These are phyloP conservation scores for Zaprionus nigranus DNA, from an alignment of 1,140 invertebrate genomes.

Conservation along the genomic window DNA sequence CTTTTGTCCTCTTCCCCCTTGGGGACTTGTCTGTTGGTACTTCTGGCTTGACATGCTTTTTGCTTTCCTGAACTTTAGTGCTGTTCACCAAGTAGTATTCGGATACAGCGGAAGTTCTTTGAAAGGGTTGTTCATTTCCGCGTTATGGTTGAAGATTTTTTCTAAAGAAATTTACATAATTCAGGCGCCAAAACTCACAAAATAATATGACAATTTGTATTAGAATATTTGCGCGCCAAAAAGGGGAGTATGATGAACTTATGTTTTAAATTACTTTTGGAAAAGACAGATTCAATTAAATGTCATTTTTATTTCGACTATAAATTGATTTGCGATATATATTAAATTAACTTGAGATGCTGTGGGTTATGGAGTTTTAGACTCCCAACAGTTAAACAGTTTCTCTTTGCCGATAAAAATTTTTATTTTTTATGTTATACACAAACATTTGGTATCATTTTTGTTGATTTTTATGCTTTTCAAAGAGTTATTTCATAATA, in stretches of 20 bases:
- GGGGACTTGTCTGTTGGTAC: constrained; percentile 59
- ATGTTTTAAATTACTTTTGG: neutral
- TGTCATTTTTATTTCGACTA: neutral
- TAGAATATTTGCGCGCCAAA: constrained; percentile 58
- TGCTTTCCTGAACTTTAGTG: constrained; percentile 77
- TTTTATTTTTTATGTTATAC: too few species aligned
- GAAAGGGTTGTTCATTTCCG: constrained; percentile 62
- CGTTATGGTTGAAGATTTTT: constrained; percentile 13
- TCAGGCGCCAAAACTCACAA: constrained; percentile 59
- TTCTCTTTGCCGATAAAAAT: too few species aligned
- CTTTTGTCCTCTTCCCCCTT: constrained; percentile 40
- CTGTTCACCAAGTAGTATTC: constrained; percentile 16
- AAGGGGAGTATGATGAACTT: neutral
- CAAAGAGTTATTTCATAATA: too few species aligned
- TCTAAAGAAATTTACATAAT: constrained; percentile 62
- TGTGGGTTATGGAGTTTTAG: too few species aligned
- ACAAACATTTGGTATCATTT: too few species aligned
- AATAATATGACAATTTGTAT: constrained; percentile 22
- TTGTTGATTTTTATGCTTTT: too few species aligned
- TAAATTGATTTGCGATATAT: too few species aligned
- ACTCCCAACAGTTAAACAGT: too few species aligned
- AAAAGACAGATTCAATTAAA: neutral
- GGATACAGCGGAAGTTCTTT: constrained; percentile 59
- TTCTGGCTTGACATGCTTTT: constrained; percentile 72
- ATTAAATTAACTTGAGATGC: too few species aligned